Percentiles rank a stretch among this genome's conserved stretches.
phyloP scores from a whole-genome alignment of 2,113 vertebrate species.

The Cyanoderma ruficeps region DNA sequence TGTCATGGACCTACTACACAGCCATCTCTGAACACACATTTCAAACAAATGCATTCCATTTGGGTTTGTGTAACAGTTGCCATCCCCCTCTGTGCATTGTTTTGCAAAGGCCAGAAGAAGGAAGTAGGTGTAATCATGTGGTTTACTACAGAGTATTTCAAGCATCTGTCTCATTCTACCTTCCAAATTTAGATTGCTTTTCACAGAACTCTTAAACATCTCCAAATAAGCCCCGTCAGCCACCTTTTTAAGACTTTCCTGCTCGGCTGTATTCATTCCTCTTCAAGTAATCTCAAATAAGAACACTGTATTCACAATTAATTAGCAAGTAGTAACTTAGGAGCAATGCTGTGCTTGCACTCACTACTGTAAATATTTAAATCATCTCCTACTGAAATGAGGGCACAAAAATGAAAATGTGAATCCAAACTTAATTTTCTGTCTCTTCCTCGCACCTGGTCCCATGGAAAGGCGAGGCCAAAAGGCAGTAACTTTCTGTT shows the following conservation, averaged over 20 bases:
- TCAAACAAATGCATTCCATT: not conserved
- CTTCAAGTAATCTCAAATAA: not conserved
- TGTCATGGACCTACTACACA: not conserved
- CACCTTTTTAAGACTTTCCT: not conserved
- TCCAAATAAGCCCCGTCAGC: not conserved
- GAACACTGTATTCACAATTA: not conserved
- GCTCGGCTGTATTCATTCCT: not conserved
- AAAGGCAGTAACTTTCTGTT: not conserved
- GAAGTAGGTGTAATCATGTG: not conserved
- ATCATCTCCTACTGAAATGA: not conserved
- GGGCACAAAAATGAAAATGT: not conserved
- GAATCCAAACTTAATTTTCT: not conserved
- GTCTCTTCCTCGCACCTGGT: not conserved
- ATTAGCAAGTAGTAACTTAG: not conserved
- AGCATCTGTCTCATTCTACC: not conserved
- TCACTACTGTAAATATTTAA: not conserved
- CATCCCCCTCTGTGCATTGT: accelerated
- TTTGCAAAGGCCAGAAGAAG: not conserved
- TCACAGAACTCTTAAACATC: not conserved
- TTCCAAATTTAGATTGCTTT: not conserved
- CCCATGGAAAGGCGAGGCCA: not conserved
- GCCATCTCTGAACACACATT: not conserved
- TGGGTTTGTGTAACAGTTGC: not conserved
- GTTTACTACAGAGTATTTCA: not conserved
- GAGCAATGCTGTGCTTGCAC: not conserved